Percentiles rank a stretch among this genome's conserved stretches.
phyloP scores from a whole-genome alignment of 2,113 vertebrate species.

The Chloropsis hardwickii region DNA sequence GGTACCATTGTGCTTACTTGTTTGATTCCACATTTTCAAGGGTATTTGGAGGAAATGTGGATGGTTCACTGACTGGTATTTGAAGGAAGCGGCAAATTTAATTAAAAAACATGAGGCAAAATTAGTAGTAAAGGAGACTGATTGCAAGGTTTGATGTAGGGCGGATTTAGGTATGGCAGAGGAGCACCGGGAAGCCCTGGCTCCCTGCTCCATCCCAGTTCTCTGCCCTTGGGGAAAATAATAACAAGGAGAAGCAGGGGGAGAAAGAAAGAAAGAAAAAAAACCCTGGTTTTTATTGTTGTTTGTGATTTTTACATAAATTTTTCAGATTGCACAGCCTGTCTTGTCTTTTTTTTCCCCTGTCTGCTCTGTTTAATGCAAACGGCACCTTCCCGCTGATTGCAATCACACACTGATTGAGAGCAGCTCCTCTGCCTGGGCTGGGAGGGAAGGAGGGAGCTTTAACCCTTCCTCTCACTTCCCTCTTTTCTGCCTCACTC shows the following conservation, averaged over 20 bases:
- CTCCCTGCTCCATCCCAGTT: not conserved
- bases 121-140: constrained; percentile 66
- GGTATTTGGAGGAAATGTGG: constrained; percentile 74
- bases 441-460: not conserved
- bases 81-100: constrained; percentile 72
- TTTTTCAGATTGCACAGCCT: constrained; percentile 67
- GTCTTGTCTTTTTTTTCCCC: not conserved
- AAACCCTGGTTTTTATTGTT: constrained; percentile 45
- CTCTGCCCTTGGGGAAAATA: not conserved
- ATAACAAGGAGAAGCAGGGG: not conserved
- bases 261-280: not conserved
- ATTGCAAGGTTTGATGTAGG: constrained; percentile 23
- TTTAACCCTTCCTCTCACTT: constrained; percentile 39
- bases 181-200: not conserved
- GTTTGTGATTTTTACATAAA: constrained; percentile 63
- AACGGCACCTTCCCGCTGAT: constrained; percentile 62
- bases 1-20: not conserved
- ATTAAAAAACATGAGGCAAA: constrained; percentile 75
- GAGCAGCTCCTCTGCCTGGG: constrained; percentile 52
- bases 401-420: constrained; percentile 76
- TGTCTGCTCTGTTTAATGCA: constrained; percentile 65
- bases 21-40: constrained; percentile 69
- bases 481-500: not conserved
- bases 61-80: constrained; percentile 71
- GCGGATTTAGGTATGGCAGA: not conserved